Conservation (phyloP, 2,113 vertebrate genomes). For the Machaerirhynchus nigripectus region DNA sequence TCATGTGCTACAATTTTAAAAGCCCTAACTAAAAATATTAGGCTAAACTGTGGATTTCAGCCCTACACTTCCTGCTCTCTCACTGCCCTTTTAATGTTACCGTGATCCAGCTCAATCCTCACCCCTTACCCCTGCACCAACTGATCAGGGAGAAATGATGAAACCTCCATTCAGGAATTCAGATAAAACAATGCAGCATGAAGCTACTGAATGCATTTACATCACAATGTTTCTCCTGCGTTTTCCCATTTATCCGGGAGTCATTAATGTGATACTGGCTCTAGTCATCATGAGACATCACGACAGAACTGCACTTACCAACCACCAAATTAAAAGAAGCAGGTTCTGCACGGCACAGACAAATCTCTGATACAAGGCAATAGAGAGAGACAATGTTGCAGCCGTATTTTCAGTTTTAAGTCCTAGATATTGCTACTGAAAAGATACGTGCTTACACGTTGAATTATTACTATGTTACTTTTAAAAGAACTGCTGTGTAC, state of each 20-base stretch:
- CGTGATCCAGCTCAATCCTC: not conserved
- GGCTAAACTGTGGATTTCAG: not conserved
- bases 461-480: not conserved
- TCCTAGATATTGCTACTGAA: not conserved
- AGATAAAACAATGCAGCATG: not conserved
- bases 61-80: not conserved
- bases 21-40: not conserved
- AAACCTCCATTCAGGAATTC: not conserved
- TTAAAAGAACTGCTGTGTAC: not conserved
- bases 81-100: not conserved
- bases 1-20: not conserved
- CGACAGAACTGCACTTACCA: not conserved
- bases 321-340: not conserved
- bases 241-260: not conserved
- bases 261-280: not conserved
- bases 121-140: no score
- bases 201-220: not conserved
- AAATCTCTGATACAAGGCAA: not conserved
- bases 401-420: not conserved
- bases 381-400: not conserved
- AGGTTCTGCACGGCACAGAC: not conserved
- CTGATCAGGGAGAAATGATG: not conserved
- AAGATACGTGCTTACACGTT: accelerated
- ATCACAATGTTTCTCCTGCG: not conserved
- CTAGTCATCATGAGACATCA: not conserved